Percentiles rank a stretch among this genome's conserved stretches.
Conservation (phyloP, 2,113 vertebrate species). For the Steatornis caripensis region DNA sequence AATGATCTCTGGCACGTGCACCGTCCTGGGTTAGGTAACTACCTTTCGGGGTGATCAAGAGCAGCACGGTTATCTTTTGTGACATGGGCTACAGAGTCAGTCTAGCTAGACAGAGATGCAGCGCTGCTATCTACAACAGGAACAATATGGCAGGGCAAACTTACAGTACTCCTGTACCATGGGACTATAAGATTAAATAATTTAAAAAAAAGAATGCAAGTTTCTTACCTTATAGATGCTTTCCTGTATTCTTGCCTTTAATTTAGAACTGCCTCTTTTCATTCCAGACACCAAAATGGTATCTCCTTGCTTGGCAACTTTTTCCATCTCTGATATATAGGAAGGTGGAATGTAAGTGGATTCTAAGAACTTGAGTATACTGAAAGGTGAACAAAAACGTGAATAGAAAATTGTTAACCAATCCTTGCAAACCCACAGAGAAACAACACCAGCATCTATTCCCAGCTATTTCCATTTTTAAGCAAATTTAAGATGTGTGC, state of each 20-base stretch:
- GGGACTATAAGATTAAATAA: neutral
- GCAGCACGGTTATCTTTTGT: neutral
- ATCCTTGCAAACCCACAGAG: neutral
- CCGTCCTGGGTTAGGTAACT: neutral
- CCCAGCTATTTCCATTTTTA: neutral
- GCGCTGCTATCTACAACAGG: neutral
- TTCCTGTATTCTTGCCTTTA: conserved; percentile 78
- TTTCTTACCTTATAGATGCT: conserved; percentile 72
- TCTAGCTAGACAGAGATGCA: neutral
- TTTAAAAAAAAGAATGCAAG: neutral
- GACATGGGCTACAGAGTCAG: neutral
- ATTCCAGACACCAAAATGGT: conserved; percentile 79
- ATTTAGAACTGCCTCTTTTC: conserved; percentile 79
- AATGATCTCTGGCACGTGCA: neutral
- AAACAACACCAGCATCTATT: neutral
- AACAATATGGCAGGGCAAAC: neutral
- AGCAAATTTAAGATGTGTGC: neutral
- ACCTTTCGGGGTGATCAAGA: neutral
- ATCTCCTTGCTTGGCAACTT: conserved; percentile 90
- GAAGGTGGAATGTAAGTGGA: conserved; percentile 88
- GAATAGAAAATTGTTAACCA: neutral
- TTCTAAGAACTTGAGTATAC: conserved; percentile 91
- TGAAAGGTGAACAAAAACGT: conserved; percentile 43
- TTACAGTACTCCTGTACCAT: neutral
- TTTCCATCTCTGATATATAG: conserved; percentile 96